Percentiles rank a stretch among this genome's conserved stretches.
These are phyloP conservation scores for Gymnodraco acuticeps DNA, from an alignment of 2,797 vertebrate genomes.

Conservation along the genomic window DNA sequence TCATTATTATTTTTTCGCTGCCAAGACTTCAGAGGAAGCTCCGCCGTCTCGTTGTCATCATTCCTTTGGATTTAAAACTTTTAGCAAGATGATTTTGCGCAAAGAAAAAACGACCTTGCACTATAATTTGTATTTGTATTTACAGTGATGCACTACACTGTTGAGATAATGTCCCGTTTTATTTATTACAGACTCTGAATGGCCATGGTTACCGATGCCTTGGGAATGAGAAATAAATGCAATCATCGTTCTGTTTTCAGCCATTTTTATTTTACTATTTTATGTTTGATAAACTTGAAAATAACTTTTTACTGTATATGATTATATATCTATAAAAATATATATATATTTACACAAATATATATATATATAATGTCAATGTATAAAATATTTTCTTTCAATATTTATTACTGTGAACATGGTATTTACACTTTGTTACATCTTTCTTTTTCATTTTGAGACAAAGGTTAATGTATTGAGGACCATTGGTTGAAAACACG, in stretches of 20 bases:
- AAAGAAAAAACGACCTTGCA: slow-evolving; percentile 92
- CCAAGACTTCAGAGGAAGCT: slow-evolving; percentile 72
- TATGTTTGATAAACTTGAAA: slow-evolving; percentile 93
- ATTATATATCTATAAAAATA: slow-evolving; percentile 75
- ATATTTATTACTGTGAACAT: slow-evolving; percentile 98
- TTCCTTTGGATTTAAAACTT: slow-evolving; percentile 79
- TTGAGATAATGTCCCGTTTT: slow-evolving; percentile 92
- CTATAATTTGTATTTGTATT: slow-evolving; percentile 85
- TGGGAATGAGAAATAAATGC: slow-evolving; percentile 90
- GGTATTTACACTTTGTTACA: slow-evolving; percentile 90
- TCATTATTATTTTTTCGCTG: slow-evolving; percentile 77
- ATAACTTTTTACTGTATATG: slow-evolving; percentile 86
- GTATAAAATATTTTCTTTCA: slow-evolving; percentile 89
- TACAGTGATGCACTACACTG: slow-evolving; percentile 97
- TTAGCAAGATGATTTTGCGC: slow-evolving; percentile 83
- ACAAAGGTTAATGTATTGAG: slow-evolving; percentile 83
- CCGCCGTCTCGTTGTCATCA: slow-evolving; percentile 78
- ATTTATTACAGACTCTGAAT: slow-evolving; percentile 97
- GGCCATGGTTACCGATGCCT: slow-evolving; percentile 96
- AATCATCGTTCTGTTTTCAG: slow-evolving; percentile 87
- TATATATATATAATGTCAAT: slow-evolving; percentile 88
- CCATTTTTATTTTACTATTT: slow-evolving; percentile 88
- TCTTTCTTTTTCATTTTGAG: slow-evolving; percentile 78
- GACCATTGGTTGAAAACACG: slow-evolving; percentile 81
- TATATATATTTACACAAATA: slow-evolving; percentile 68